Base-by-base conservation (phyloP, 2,113 vertebrate genomes). In the Sinocyclocheilus grahami region DNA sequence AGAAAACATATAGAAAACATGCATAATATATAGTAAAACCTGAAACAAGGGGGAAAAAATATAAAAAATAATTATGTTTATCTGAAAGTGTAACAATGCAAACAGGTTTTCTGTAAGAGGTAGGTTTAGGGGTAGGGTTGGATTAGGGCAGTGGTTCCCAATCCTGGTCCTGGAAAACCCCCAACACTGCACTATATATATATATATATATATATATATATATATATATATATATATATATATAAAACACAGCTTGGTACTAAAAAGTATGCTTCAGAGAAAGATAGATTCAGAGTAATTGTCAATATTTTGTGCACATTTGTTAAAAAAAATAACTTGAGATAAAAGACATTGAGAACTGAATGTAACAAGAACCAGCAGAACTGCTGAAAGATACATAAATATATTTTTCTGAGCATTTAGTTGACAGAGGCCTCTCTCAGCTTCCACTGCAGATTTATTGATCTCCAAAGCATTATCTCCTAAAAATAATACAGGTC, bases 401-500 rank as follows among this genome's bases (percentile, higher is more conserved):
- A 42, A 72, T 42, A 74, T 2, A n/a, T 48, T 48, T n/a, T n/a
- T 10, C n/a, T 46, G 39, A 27, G 74, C 74, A 76, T 76, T 76
- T 76, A 27, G 39, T 46, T 3, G 39, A n/a, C 20, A n/a, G 10
- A 75, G 22, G 42, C 22, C n/a, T 51, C 42, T 14, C 42, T 51
- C 42, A 14, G n/a, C 11, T 76, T 76, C 42, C 42, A 76, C 6
- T 27, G 22, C 74, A 27, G 74, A 51, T 76, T 24, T 76, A 76
- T 51, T 76, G 42, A 76, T 51, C 74, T 39, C 71, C 20, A 74
- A 46, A 42, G 20, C 37, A n/a, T 20, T 39, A 12, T 74, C 20
- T 76, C 74, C 74, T 76, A 51, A 76, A 51, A 76, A 76, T 51
- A 76, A 27, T 27, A n/a, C 71, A 74, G 71, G 71, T 42, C 8